Conservation (phyloP, 2,113 vertebrate species). For the Microtus pennsylvanicus region DNA sequence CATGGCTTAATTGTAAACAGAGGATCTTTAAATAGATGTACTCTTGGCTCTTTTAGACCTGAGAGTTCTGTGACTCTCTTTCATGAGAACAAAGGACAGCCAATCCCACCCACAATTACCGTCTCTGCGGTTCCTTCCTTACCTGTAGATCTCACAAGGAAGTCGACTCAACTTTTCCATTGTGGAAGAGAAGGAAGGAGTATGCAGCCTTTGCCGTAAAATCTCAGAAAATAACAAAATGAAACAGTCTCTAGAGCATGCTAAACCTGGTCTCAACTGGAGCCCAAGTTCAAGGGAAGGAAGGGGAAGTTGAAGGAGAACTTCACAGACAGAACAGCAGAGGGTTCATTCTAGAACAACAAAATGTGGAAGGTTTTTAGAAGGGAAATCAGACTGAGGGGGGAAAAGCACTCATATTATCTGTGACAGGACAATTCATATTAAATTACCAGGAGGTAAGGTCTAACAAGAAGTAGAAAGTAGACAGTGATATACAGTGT, state of each 20-base stretch:
- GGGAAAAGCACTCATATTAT: conserved; percentile 10
- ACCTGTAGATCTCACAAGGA: conserved; percentile 20
- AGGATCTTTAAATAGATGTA: neutral
- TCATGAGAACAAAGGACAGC: neutral
- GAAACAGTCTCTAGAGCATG: neutral
- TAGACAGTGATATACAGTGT: neutral
- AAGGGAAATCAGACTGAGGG: conserved; percentile 44
- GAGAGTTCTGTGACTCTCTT: conserved; percentile 45
- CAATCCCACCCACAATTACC: neutral
- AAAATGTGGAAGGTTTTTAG: conserved; percentile 17
- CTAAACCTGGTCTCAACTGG: neutral
- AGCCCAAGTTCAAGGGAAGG: neutral
- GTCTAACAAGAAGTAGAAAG: neutral
- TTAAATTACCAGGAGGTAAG: conserved; percentile 20
- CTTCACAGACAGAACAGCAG: neutral
- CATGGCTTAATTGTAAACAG: conserved; percentile 34
- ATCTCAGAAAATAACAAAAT: neutral
- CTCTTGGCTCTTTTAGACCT: neutral
- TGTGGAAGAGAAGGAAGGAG: neutral
- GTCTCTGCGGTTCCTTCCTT: neutral
- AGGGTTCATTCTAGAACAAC: conserved; percentile 25
- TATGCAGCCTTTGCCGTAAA: neutral
- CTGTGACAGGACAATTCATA: conserved; percentile 52
- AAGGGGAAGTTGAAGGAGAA: neutral
- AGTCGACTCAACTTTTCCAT: neutral